These are phyloP conservation scores for Synaphobranchus kaupii DNA, from an alignment of 2,797 vertebrate genomes.

Conservation along the genomic window DNA sequence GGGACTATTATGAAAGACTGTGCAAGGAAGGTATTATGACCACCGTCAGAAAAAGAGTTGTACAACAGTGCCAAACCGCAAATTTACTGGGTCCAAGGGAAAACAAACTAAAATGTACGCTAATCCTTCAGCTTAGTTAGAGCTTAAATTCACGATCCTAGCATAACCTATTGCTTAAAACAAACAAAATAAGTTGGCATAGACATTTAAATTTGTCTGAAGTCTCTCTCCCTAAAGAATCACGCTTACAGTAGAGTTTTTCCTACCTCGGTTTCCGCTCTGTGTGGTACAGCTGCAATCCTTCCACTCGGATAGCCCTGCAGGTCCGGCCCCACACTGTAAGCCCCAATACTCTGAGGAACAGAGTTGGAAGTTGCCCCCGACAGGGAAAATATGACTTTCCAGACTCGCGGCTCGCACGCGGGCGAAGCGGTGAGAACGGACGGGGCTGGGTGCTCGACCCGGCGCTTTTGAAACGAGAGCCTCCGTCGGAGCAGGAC, in stretches of 20 bases:
- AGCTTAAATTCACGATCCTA: neutral
- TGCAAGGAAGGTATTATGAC: neutral
- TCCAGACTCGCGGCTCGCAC: conserved; percentile 39
- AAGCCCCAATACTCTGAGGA: conserved; percentile 36
- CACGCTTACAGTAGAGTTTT: neutral
- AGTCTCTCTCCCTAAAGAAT: neutral
- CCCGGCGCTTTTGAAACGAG: neutral
- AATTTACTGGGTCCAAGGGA: neutral
- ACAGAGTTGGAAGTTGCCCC: conserved; percentile 41
- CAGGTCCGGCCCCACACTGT: conserved; percentile 37
- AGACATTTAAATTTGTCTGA: neutral
- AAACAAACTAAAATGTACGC: neutral
- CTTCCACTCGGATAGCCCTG: conserved; percentile 48
- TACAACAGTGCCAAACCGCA: neutral
- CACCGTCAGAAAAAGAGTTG: neutral
- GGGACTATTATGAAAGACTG: neutral
- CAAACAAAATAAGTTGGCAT: neutral
- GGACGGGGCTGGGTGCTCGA: conserved; percentile 14
- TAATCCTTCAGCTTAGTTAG: neutral
- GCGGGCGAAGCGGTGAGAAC: conserved; percentile 34
- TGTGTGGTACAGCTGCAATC: neutral
- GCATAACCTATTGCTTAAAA: neutral
- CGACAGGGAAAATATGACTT: conserved; percentile 48
- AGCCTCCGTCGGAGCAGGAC: neutral
- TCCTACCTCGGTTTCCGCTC: neutral